phyloP scores from a whole-genome alignment of 2,113 vertebrate genomes.

The Eudyptes chrysolophus region DNA sequence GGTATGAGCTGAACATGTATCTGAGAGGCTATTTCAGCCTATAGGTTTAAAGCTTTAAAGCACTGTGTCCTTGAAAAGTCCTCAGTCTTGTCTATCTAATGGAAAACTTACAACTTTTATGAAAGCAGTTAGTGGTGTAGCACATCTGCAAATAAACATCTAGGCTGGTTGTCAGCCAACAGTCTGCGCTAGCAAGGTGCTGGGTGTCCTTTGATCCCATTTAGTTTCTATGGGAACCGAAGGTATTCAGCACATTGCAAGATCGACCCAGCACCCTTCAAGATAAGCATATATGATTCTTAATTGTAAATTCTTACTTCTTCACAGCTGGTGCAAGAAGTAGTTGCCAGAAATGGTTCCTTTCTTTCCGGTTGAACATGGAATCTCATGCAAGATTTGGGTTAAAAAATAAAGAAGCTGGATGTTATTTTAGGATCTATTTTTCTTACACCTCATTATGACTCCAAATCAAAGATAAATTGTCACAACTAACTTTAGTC shows the following conservation, averaged over 20 bases:
- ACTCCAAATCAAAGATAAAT: not conserved
- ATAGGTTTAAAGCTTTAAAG: not conserved
- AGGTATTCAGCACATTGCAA: not conserved
- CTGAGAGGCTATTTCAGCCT: not conserved
- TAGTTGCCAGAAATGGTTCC: not conserved
- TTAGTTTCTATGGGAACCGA: constrained; percentile 29
- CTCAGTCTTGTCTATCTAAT: not conserved
- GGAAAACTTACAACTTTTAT: not conserved
- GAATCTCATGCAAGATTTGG: not conserved
- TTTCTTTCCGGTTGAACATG: not conserved
- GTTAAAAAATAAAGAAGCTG: not conserved
- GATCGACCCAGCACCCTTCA: not conserved
- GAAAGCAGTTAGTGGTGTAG: not conserved
- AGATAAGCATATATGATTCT: not conserved
- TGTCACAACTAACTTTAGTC: not conserved
- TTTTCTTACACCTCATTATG: not conserved
- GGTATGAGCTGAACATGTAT: not conserved
- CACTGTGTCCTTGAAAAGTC: constrained; percentile 1
- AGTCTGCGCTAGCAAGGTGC: not conserved
- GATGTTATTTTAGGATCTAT: not conserved
- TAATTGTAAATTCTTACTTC: not conserved
- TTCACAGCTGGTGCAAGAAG: not conserved
- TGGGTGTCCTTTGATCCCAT: constrained; percentile 4
- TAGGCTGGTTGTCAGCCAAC: not conserved
- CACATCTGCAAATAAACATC: constrained; percentile 19